Evolutionary conservation across 2,113 vertebrate genomes (phyloP).

Genomic region (Laterallus jamaicensis): DNA sequence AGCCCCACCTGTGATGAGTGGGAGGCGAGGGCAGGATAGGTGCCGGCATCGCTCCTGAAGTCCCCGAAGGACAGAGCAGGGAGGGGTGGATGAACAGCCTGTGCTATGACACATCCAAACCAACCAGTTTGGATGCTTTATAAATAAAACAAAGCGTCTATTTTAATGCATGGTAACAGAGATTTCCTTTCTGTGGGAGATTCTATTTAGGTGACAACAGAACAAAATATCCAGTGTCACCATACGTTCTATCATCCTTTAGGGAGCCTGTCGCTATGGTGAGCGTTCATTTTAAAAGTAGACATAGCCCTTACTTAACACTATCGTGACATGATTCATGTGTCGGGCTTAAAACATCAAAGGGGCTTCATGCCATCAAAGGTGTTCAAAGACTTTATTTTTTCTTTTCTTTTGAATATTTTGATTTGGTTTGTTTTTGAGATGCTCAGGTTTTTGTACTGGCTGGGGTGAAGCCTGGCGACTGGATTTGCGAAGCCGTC

Average conservation of each 20-base stretch:
- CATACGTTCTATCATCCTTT: neutral
- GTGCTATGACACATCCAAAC: constrained; percentile 46
- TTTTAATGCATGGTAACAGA: constrained; percentile 49
- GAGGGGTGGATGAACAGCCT: constrained; percentile 21
- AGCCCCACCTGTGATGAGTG: neutral
- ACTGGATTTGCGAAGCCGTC: neutral
- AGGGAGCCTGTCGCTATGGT: constrained; percentile 14
- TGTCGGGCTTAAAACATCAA: neutral
- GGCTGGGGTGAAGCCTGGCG: neutral
- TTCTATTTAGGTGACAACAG: constrained; percentile 43
- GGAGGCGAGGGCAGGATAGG: neutral
- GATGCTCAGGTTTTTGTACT: neutral
- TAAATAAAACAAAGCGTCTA: constrained; percentile 49
- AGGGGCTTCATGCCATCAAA: neutral
- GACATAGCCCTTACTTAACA: constrained; percentile 46
- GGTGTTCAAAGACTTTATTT: neutral
- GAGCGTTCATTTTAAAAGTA: neutral
- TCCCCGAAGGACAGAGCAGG: neutral
- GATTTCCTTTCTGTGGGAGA: constrained; percentile 38
- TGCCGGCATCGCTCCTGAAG: neutral
- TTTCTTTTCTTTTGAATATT: neutral
- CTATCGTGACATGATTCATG: neutral
- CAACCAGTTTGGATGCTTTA: constrained; percentile 49
- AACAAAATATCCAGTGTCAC: constrained; percentile 48
- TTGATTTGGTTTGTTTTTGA: too few species aligned